A percentile compares a stretch with the other conserved stretches of the same genome.
Evolutionary conservation across 2,797 vertebrate species (phyloP).

Genomic region (Gymnodraco acuticeps): DNA sequence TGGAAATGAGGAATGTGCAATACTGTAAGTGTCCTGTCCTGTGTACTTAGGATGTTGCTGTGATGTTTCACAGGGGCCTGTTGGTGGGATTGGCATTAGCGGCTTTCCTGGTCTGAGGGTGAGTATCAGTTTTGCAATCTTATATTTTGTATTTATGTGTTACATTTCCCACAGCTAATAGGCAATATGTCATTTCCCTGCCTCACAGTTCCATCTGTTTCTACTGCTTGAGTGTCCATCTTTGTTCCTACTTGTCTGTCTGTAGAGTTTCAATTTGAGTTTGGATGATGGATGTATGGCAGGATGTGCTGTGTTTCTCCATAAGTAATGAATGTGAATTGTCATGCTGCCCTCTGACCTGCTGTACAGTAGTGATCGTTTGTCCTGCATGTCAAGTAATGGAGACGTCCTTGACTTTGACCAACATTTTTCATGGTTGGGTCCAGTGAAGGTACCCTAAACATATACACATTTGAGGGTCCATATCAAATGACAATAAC

Average conservation of each 20-base stretch:
- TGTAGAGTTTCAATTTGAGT: conserved; percentile 7
- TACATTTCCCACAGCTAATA: conserved; percentile 6
- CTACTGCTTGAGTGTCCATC: conserved; percentile 6
- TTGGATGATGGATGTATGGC: conserved; percentile 25
- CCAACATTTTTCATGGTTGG: neutral
- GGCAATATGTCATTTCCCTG: neutral
- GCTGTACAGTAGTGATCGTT: conserved; percentile 12
- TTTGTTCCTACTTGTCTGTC: conserved; percentile 6
- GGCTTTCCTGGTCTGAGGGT: conserved; percentile 97
- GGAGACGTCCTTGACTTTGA: neutral
- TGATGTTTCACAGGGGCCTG: conserved; percentile 88
- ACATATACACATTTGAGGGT: neutral
- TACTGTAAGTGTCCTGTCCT: conserved; percentile 56
- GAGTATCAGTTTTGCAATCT: conserved; percentile 75
- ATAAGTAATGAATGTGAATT: conserved; percentile 9
- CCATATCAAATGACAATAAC: neutral
- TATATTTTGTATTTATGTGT: conserved; percentile 3
- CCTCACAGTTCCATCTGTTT: conserved; percentile 15
- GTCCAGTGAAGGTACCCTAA: neutral
- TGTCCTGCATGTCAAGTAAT: neutral
- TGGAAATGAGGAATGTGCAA: conserved; percentile 23
- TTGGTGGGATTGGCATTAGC: conserved; percentile 90
- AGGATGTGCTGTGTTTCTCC: conserved; percentile 19
- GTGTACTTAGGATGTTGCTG: conserved; percentile 66
- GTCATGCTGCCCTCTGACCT: neutral